Evolutionary conservation across 2,888 invertebrate species (phyloP), one percentile per base, ranked within the genome.

Genomic region (Macrostomum cliftonense): DNA sequence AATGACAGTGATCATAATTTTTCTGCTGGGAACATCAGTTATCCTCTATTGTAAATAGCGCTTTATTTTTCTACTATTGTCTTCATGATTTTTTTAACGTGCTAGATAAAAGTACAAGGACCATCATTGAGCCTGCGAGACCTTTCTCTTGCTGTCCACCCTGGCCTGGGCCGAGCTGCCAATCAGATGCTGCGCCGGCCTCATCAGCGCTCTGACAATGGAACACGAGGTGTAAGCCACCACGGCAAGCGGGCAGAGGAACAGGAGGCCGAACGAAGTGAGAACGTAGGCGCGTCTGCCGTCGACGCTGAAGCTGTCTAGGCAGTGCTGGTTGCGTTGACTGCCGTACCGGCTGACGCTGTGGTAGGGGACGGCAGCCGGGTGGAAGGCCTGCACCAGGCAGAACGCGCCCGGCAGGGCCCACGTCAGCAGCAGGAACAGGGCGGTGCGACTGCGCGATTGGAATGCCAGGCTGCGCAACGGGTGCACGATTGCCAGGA

Each of bases 401-500:
- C 36, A 20, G 39, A 49, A 61, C 2, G 67, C 28, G 28, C 60
- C 57, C 4, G 70, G 68, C 16, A 70, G 60, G 2, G 67, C 50
- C 72, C 72, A 73, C 1, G 70, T 69, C 14, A 59, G 55, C 1
- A 64, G 56, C 11, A 73, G 58, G 37, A 72, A 69, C 46, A 61
- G 59, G 20, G 62, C 61, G n/a, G 70, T 69, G 17, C 72, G 56
- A 1, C 63, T 59, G 54, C 61, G 63, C 52, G 63, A 62, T 57
- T 61, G 60, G 19, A 64, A 57, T 47, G 59, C 65, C 57, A 71
- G 63, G 16, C 69, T 67, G 21, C 67, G 65, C 42, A 73, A 58
- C 1, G 72, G 73, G 51, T 72, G 66, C 1, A 73, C 68, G 13
- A 73, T 69, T 19, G 71, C 72, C 54, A 70, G 69, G 52, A 71